Evolutionary conservation across 1,140 invertebrate genomes (phyloP).

Genomic region (Coptotermes formosanus): DNA sequence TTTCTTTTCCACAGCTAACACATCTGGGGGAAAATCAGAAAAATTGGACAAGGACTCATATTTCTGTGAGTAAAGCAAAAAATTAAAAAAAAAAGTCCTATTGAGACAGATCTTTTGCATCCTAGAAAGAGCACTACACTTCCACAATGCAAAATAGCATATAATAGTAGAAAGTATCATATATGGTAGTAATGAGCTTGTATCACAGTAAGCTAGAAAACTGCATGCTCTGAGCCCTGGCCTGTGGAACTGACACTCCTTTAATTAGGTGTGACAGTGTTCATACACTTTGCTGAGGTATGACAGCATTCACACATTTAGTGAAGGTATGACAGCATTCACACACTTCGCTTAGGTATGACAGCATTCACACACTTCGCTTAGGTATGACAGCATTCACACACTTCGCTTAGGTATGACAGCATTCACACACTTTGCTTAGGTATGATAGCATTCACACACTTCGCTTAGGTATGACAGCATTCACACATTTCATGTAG

Average conservation of each 20-base stretch:
- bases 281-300: too few species aligned
- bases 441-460: too few species aligned
- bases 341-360: too few species aligned
- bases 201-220: neutral
- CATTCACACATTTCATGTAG: too few species aligned
- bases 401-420: too few species aligned
- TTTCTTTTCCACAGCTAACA: slow-evolving; percentile 52
- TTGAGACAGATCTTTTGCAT: neutral
- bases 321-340: too few species aligned
- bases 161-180: neutral
- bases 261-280: neutral
- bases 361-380: too few species aligned
- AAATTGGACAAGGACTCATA: slow-evolving; percentile 61
- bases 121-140: neutral
- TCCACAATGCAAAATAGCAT: neutral
- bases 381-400: too few species aligned
- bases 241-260: neutral
- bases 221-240: neutral
- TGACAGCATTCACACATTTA: too few species aligned
- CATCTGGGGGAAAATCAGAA: slow-evolving; percentile 51
- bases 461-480: too few species aligned
- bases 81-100: slow-evolving; percentile 16
- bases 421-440: too few species aligned
- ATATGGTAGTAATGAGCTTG: neutral
- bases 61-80: slow-evolving; percentile 56